A percentile compares a stretch with the other conserved stretches of the same genome.
Evolutionary conservation across 2,888 invertebrate species (phyloP).

Genomic region (Nineta flava): DNA sequence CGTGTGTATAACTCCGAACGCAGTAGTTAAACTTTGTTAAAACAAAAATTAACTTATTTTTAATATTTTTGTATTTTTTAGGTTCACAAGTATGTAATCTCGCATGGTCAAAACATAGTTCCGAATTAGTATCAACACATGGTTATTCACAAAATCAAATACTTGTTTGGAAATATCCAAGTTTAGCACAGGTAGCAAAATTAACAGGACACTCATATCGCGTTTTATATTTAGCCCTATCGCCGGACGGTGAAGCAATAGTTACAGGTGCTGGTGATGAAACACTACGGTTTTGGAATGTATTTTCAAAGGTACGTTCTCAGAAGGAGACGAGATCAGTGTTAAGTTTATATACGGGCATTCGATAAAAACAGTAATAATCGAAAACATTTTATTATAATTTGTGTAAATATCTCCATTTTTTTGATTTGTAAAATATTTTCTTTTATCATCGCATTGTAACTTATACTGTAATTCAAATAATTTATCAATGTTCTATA

Average conservation of each 20-base stretch:
- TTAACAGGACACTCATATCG: slow-evolving; percentile 92
- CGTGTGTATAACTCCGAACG: no score
- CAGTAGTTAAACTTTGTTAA: no score
- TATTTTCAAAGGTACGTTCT: slow-evolving; percentile 92
- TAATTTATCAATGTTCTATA: no score
- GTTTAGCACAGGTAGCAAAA: slow-evolving; percentile 91
- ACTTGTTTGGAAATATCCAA: slow-evolving; percentile 97
- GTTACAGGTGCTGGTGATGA: slow-evolving; percentile 99
- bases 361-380: slow-evolving; percentile 35
- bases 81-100: slow-evolving; percentile 96
- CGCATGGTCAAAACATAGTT: slow-evolving; percentile 97
- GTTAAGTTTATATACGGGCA: slow-evolving; percentile 80
- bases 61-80: slow-evolving; percentile 17
- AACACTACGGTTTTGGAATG: slow-evolving; percentile 96
- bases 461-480: no score
- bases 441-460: no score
- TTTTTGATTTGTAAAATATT: no score
- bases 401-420: background rate
- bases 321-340: slow-evolving; percentile 90
- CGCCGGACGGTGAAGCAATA: slow-evolving; percentile 96
- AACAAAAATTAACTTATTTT: no score
- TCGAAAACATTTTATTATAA: background rate
- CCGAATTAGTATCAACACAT: slow-evolving; percentile 93
- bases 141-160: slow-evolving; percentile 99
- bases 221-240: slow-evolving; percentile 89